Conservation (phyloP, 2,113 vertebrate genomes). For the Etheostoma spectabile region DNA sequence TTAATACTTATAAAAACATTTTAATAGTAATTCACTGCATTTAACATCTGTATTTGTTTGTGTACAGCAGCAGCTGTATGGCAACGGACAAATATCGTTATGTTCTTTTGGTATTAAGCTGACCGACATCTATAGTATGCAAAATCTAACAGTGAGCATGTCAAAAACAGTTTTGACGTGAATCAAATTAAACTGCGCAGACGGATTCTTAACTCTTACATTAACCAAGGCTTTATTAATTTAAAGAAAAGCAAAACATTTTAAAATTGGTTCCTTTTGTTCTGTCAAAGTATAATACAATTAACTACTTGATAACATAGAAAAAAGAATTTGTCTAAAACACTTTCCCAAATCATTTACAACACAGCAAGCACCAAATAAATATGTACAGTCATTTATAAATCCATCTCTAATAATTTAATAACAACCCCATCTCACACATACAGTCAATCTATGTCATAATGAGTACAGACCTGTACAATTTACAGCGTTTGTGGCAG, state of each 20-base stretch:
- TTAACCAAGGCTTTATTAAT: constrained; percentile 66
- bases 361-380: constrained; percentile 88
- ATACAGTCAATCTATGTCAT: constrained; percentile 40
- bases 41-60: neutral
- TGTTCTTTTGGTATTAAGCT: neutral
- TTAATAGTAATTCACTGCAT: neutral
- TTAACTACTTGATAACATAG: constrained; percentile 66
- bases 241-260: constrained; percentile 60
- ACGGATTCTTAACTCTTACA: neutral
- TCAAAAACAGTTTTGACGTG: neutral
- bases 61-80: neutral
- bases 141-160: neutral
- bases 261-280: constrained; percentile 68
- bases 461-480: constrained; percentile 67
- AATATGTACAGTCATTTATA: constrained; percentile 89
- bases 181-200: constrained; percentile 19
- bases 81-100: neutral
- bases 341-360: constrained; percentile 73
- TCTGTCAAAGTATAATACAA: constrained; percentile 71
- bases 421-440: constrained; percentile 55
- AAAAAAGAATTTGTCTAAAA: constrained; percentile 65
- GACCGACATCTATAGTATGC: neutral
- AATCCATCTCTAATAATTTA: constrained; percentile 83
- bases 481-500: constrained; percentile 26
- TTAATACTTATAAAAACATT: neutral